A percentile compares a stretch with the other conserved stretches of the same genome.
Conservation (phyloP, 2,888 invertebrate species). For the Drosophila anomalipes region DNA sequence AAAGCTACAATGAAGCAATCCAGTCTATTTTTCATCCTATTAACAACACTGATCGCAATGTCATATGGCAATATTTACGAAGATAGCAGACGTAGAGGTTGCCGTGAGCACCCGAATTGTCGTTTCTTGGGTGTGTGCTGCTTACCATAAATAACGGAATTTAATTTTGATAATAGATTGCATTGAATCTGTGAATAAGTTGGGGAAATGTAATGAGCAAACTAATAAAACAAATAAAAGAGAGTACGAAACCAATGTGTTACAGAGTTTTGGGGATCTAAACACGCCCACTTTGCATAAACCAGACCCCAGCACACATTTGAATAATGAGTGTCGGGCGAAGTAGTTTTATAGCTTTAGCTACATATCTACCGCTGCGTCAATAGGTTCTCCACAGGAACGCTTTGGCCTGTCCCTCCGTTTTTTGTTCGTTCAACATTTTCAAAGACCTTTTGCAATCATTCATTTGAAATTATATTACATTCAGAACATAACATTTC, state of each 20-base stretch:
- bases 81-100: neutral
- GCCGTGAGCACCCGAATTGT: slow-evolving; percentile 11
- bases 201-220: slow-evolving; percentile 1
- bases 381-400: slow-evolving; percentile 8
- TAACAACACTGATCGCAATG: neutral
- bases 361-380: slow-evolving; percentile 8
- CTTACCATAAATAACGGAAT: neutral
- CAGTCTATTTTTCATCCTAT: neutral
- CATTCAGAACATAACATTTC: slow-evolving; percentile 11
- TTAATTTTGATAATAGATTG: neutral
- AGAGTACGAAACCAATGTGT: slow-evolving; percentile 9
- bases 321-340: slow-evolving; percentile 69
- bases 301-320: slow-evolving; percentile 54
- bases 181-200: slow-evolving; percentile 1
- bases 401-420: neutral
- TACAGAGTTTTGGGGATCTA: neutral
- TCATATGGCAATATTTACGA: neutral
- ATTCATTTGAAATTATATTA: slow-evolving; percentile 12
- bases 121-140: too few species aligned
- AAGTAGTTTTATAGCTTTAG: slow-evolving; percentile 49
- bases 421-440: neutral
- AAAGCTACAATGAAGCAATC: neutral
- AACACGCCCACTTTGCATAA: slow-evolving; percentile 19
- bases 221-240: slow-evolving; percentile 3
- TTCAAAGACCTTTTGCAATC: slow-evolving; percentile 1